Base-by-base conservation (phyloP, 2,113 vertebrate species). In the Lepus timidus region DNA sequence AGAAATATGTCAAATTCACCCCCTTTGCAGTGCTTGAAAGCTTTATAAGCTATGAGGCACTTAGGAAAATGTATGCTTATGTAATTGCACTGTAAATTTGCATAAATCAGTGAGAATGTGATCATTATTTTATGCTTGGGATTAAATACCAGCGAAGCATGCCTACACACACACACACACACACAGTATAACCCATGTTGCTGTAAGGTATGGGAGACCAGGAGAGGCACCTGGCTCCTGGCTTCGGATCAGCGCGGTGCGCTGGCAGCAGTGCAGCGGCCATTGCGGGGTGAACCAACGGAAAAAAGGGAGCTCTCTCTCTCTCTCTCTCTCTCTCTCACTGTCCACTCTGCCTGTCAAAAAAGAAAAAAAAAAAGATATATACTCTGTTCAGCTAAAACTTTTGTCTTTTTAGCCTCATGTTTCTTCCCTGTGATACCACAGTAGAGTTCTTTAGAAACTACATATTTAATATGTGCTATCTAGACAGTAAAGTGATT, bases 71-170 rank as follows among this genome's bases (percentile, higher is more conserved):
- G 91, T 94, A 91, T 88, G 85, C 25, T 88, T 85, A n/a, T 52
- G 89, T 95, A 96, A 92, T 91, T 70, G 12, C 4, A n/a, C 67
- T 86, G 22, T 91, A 90, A 91, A 89, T 93, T 91, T 91, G 70
- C 71, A 87, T 88, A 75, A 70, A 78, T 93, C 52, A 67, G 52
- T 91, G 33, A 95, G 31, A 6, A 74, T 91, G 23, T 52, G 31
- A 79, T 71, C 23, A 19, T 79, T 88, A 27, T 67, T 79, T 83
- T 81, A 20, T 61, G 16, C 17, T 68, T 79, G 79, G 29, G 62
- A 58, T 74, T 95, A 64, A 95, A 44, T 68, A 83, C 75, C 22
- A 52, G 20, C 39, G 16, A 61, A 71, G n/a, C 36, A 88, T 33
- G 36, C 16, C 19, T 3, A 14, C 10, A 19, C 58, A 22, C 13